Evolutionary conservation across 2,888 invertebrate species (phyloP), one percentile per base, ranked within the genome.

Genomic region (Spisula subtruncata): DNA sequence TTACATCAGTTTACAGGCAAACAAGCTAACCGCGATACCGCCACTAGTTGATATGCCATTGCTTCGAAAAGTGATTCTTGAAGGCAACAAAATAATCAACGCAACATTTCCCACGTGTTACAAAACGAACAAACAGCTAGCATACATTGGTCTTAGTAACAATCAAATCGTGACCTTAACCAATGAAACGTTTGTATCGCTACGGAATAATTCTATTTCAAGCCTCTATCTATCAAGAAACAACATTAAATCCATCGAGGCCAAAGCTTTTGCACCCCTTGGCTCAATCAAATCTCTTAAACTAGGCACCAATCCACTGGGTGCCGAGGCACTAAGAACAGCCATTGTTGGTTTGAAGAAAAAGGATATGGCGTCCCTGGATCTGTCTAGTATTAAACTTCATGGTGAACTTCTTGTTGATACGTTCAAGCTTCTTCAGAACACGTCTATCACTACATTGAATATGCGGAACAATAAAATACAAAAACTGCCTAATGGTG

Each of bases 301-400:
- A 85, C 86, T 95, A n/a, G 94, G 94, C 0, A 82, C 88, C 48
- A 95, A 95, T 71, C 94, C 94, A 0, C 84, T 95, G 5, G 91
- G 92, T 41, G 90, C 93, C 25, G 6, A 18, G 1, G 92, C 89
- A 29, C 89, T 95, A 12, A 85, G 89, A 25, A 89, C 81, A 46
- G 93, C 93, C 10, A 85, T 95, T 0, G 48, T 82, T 54, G 92
- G 94, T 41, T 84, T 94, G 25, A 71, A 89, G 18, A 92, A 92
- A 14, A 91, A 92, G 4, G 81, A 87, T 14, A 89, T 95, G 48
- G 87, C 82, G 0, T 95, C 95, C 0, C 66, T 95, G 20, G 94
- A 95, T 86, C 94, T 95, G 32, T 93, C 93, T n/a, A 91, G 89
- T 32, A 87, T 95, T 5, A 80, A 87, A 12, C 91, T 95, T 0